Evolutionary conservation across 23 tunicate species (phyloP).

Genomic region (Phallusia fumigata): DNA sequence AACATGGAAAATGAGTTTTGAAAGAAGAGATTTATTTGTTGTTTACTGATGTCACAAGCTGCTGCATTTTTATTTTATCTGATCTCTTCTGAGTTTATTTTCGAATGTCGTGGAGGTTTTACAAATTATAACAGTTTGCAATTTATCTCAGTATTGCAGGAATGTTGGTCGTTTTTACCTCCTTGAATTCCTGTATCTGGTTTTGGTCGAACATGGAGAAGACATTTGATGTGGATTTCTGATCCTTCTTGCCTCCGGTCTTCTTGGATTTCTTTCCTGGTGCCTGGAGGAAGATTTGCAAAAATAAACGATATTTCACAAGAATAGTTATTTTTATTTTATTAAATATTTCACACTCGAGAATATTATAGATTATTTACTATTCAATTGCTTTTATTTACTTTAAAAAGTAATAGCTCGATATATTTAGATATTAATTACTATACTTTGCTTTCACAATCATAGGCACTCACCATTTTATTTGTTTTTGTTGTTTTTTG

Average conservation of each 20-base stretch:
- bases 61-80: no score
- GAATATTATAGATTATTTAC: no score
- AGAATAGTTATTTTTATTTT: no score
- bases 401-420: no score
- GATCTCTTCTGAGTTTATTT: not conserved
- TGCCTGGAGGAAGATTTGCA: not conserved
- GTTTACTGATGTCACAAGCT: no score
- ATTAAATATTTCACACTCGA: no score
- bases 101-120: not conserved
- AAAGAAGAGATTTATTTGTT: not conserved
- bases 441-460: no score
- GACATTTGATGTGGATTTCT: slow-evolving; percentile 88
- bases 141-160: not conserved
- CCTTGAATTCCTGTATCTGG: slow-evolving; percentile 96
- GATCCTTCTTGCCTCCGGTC: slow-evolving; percentile 82
- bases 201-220: slow-evolving; percentile 98
- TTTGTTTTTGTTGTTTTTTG: no score
- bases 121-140: not conserved
- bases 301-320: no score
- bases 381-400: no score
- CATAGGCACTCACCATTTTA: not conserved
- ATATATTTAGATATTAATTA: no score
- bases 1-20: no score
- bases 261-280: slow-evolving; percentile 14
- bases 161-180: slow-evolving; percentile 9